phyloP scores from a whole-genome alignment of 2,797 vertebrate genomes.

The Otolemur crassicaudatus region DNA sequence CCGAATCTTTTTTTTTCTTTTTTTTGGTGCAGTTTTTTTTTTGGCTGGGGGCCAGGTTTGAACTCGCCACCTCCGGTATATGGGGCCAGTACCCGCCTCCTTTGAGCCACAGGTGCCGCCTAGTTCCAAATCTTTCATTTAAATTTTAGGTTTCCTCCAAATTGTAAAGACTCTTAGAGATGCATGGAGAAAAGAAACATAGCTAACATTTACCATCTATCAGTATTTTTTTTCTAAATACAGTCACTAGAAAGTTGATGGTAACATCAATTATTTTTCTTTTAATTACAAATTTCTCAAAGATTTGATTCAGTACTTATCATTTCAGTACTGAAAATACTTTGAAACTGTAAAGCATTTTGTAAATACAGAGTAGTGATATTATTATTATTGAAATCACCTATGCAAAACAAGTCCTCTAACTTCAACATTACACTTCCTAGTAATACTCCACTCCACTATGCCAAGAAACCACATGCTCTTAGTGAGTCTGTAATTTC shows the following conservation, averaged over 20 bases:
- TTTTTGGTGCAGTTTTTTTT: too few relatives aligned
- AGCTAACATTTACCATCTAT: not conserved
- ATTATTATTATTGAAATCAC: not conserved
- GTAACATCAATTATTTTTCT: not conserved
- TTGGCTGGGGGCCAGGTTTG: too few relatives aligned
- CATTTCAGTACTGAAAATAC: not conserved
- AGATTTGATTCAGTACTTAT: conserved; percentile 13
- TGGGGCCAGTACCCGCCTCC: too few relatives aligned
- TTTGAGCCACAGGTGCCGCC: too few relatives aligned
- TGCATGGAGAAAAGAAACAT: conserved; percentile 14
- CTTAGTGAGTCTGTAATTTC: not conserved
- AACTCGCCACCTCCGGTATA: too few relatives aligned
- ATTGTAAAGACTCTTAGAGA: not conserved
- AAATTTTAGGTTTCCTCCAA: not conserved
- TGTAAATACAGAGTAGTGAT: not conserved
- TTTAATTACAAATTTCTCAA: conserved; percentile 8
- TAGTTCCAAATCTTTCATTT: not conserved
- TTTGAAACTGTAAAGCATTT: not conserved
- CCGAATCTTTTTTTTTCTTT: not conserved
- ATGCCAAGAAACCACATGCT: not conserved
- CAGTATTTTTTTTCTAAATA: not conserved
- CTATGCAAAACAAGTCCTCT: not conserved
- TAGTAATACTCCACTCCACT: not conserved
- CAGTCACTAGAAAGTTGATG: not conserved
- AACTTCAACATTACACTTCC: not conserved